These are phyloP conservation scores for Drosophila histrio DNA, from an alignment of 2,888 invertebrate species.

Conservation along the genomic window DNA sequence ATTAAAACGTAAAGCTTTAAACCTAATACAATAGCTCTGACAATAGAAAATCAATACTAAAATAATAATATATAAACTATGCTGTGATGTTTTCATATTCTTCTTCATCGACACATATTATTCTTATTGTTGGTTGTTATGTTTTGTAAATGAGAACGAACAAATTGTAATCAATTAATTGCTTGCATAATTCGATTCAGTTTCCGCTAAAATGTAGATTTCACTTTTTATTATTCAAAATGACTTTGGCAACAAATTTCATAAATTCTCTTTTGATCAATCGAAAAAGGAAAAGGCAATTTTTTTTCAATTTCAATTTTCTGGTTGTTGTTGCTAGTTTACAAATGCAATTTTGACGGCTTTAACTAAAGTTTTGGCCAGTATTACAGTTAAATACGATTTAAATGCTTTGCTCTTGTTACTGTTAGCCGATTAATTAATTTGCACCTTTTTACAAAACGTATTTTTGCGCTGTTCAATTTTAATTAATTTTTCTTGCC, in stretches of 20 bases:
- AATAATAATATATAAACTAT: conserved; percentile 47
- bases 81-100: background rate
- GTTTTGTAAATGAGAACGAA: conserved; percentile 16
- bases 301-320: conserved; percentile 15
- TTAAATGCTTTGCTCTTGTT: conserved; percentile 61
- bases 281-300: conserved; percentile 13
- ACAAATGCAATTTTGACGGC: conserved; percentile 77
- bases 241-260: conserved; percentile 44
- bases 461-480: conserved; percentile 25
- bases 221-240: conserved; percentile 6
- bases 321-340: conserved; percentile 50
- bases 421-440: conserved; percentile 42
- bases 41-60: conserved; percentile 58
- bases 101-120: background rate
- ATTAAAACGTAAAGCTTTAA: conserved; percentile 70
- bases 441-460: conserved; percentile 51
- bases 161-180: conserved; percentile 14
- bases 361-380: conserved; percentile 56
- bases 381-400: conserved; percentile 66
- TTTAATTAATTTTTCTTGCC: conserved; percentile 37
- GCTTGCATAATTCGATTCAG: conserved; percentile 32
- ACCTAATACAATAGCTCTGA: conserved; percentile 72
- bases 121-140: background rate
- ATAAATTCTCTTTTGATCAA: conserved; percentile 11
- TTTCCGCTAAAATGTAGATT: background rate